Evolutionary conservation across 2,888 invertebrate genomes (phyloP).

Genomic region (Pristionchus mayeri): DNA sequence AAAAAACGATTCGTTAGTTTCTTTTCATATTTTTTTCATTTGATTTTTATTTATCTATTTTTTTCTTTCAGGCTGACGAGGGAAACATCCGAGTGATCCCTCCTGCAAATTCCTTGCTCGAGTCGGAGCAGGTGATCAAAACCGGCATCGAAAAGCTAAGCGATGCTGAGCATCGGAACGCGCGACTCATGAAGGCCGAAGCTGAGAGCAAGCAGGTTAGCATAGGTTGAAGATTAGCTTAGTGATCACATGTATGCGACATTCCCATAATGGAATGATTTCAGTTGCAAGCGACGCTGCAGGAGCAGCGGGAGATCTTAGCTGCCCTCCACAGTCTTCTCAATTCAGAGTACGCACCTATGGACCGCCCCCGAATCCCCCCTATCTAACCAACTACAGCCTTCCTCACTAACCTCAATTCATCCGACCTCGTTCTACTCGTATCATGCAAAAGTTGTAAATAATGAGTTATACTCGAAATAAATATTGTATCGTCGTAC

Average conservation of each 20-base stretch:
- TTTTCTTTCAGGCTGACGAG: background rate
- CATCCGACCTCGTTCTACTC: background rate
- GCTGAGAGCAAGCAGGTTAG: conserved; percentile 14
- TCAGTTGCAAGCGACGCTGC: conserved; percentile 35
- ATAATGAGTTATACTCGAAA: conserved; percentile 13
- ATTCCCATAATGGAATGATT: too few relatives aligned
- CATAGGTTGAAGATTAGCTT: too few relatives aligned
- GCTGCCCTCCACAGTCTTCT: conserved; percentile 6
- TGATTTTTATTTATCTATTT: background rate
- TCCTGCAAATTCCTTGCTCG: background rate
- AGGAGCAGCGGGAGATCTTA: background rate
- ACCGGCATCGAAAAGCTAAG: background rate
- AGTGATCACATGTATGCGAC: too few relatives aligned
- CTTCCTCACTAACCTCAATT: background rate
- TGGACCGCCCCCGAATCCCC: background rate
- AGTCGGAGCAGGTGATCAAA: background rate
- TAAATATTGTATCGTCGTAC: background rate
- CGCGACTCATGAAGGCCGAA: background rate
- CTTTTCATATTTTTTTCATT: background rate
- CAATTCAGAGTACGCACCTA: conserved; percentile 19
- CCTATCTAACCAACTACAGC: background rate
- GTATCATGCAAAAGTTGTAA: background rate
- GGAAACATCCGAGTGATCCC: background rate
- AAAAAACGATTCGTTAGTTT: background rate
- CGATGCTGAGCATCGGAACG: background rate